These are phyloP conservation scores for Scarus forsteni DNA, from an alignment of 2,797 vertebrate genomes.

Conservation along the genomic window DNA sequence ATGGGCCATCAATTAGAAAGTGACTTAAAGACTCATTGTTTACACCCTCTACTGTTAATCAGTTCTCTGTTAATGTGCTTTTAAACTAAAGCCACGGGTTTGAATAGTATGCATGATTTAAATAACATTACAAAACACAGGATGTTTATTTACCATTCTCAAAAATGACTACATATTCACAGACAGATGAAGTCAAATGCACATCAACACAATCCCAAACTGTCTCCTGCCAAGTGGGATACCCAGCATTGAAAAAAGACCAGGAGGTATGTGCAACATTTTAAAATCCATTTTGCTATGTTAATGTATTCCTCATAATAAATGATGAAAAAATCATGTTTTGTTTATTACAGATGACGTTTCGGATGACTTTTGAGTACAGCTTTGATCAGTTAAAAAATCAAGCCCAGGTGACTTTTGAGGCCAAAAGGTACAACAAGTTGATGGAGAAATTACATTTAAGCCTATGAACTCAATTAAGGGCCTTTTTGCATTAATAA, in stretches of 20 bases:
- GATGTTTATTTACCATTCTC: not conserved
- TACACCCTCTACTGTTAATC: no score
- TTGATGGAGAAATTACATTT: not conserved
- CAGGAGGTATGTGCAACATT: constrained; percentile 80
- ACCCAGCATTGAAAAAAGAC: constrained; percentile 85
- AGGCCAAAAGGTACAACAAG: constrained; percentile 84
- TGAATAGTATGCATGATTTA: no score
- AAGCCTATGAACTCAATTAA: no score
- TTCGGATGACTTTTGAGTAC: constrained; percentile 91
- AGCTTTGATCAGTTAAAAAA: constrained; percentile 87
- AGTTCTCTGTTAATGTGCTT: no score
- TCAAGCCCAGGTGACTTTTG: constrained; percentile 82
- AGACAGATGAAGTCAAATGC: constrained; percentile 90
- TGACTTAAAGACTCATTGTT: no score
- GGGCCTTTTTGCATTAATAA: no score
- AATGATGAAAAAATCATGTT: no score
- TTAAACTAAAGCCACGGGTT: no score
- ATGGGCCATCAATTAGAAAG: no score
- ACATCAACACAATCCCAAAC: constrained; percentile 76
- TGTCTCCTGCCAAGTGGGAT: constrained; percentile 88
- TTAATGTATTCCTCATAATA: no score
- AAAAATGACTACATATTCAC: constrained; percentile 55
- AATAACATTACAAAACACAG: no score
- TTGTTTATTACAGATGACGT: constrained; percentile 83
- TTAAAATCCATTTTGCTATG: not conserved